Conservation (phyloP, 2,113 vertebrate genomes). For the Marmota monax region DNA sequence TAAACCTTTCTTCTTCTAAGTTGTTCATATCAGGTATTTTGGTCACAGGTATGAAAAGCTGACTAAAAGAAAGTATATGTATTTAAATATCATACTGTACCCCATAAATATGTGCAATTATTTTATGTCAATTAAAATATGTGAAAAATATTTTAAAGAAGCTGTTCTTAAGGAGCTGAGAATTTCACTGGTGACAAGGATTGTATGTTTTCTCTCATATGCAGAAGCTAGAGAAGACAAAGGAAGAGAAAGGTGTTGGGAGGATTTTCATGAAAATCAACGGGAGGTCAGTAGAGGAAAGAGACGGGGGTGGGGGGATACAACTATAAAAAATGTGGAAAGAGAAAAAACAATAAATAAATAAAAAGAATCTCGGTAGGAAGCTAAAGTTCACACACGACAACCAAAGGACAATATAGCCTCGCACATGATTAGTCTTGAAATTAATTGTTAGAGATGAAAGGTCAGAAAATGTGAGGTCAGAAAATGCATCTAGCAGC, state of each 20-base stretch:
- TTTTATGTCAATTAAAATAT: not conserved
- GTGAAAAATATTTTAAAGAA: not conserved
- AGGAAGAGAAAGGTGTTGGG: too few species aligned
- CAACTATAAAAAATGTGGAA: too few species aligned
- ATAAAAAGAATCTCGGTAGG: not conserved
- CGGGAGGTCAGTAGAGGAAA: too few species aligned
- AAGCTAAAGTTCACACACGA: not conserved
- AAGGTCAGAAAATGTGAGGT: not conserved
- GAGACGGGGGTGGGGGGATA: too few species aligned
- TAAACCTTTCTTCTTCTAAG: not conserved
- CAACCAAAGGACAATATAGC: not conserved
- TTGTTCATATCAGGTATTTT: not conserved
- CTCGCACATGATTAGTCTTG: not conserved
- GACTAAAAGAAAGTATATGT: not conserved
- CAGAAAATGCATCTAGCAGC: not conserved
- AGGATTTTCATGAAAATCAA: too few species aligned
- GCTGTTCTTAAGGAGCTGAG: not conserved
- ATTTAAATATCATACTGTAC: not conserved
- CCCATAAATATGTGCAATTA: not conserved
- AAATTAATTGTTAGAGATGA: not conserved
- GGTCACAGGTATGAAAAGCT: not conserved
- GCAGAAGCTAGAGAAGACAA: too few species aligned
- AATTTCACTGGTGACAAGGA: not conserved
- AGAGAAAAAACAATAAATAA: too few species aligned
- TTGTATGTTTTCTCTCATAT: too few species aligned